These are phyloP conservation scores for Condylura cristata DNA, from an alignment of 2,113 vertebrate genomes.

Conservation along the genomic window DNA sequence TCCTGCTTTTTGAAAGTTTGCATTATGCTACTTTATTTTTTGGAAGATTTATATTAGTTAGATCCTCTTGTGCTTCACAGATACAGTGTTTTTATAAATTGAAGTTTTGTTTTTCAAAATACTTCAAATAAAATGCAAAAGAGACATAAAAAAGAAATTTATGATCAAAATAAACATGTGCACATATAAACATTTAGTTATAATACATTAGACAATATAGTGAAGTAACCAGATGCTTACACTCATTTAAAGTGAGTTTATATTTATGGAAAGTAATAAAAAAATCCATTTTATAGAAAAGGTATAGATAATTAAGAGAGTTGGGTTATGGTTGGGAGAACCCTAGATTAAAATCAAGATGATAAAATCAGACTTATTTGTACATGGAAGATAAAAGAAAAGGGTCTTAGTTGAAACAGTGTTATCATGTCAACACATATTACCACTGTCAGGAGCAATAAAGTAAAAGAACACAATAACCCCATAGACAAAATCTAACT, in stretches of 20 bases:
- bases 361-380: constrained; percentile 1
- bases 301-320: neutral
- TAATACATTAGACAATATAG: neutral
- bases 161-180: neutral
- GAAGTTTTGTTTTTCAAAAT: neutral
- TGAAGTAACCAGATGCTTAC: neutral
- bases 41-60: too few species aligned
- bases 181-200: neutral
- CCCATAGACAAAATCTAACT: neutral
- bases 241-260: neutral
- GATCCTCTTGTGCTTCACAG: too few species aligned
- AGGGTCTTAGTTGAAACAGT: neutral
- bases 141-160: neutral
- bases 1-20: too few species aligned
- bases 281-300: neutral
- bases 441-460: neutral
- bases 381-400: neutral
- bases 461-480: neutral
- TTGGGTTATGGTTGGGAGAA: neutral
- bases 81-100: too few species aligned
- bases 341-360: neutral
- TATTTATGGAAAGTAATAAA: neutral
- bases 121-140: neutral
- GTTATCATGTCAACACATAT: neutral
- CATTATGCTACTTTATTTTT: too few species aligned